Percentiles rank a stretch among this genome's conserved stretches.
Conservation (phyloP, 1,140 invertebrate genomes). For the Chelonus insularis region DNA sequence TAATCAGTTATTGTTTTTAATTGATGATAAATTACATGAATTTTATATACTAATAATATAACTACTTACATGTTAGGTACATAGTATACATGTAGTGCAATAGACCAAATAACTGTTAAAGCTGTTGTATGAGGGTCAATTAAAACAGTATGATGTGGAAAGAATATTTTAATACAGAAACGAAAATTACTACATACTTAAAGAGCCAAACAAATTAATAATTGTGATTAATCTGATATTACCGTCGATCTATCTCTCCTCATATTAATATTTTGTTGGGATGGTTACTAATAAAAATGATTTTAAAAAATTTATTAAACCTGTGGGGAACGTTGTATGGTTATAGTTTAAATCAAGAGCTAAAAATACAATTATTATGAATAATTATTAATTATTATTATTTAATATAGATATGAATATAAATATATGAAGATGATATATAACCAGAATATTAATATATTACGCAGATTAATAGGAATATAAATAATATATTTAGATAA, state of each 20-base stretch:
- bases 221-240: conserved; percentile 54
- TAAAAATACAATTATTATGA: conserved; percentile 40
- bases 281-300: conserved; percentile 23
- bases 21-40: too few relatives aligned
- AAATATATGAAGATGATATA: conserved; percentile 37
- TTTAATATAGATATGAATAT: conserved; percentile 33
- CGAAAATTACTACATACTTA: conserved; percentile 51
- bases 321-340: conserved; percentile 53
- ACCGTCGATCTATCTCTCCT: conserved; percentile 42
- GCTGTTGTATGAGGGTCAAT: conserved; percentile 24
- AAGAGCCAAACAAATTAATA: conserved; percentile 52
- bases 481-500: conserved; percentile 56
- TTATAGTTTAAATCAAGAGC: conserved; percentile 48
- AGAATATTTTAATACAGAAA: conserved; percentile 15
- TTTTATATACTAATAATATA: too few relatives aligned
- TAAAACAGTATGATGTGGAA: background rate
- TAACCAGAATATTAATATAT: conserved; percentile 58
- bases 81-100: too few relatives aligned
- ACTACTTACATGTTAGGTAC: too few relatives aligned
- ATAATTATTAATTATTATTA: conserved; percentile 42
- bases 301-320: conserved; percentile 13
- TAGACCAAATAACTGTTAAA: too few relatives aligned
- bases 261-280: conserved; percentile 14
- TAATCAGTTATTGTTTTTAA: too few relatives aligned
- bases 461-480: conserved; percentile 51